Evolutionary conservation across 2,888 invertebrate species (phyloP).

Genomic region (Diploptera punctata): DNA sequence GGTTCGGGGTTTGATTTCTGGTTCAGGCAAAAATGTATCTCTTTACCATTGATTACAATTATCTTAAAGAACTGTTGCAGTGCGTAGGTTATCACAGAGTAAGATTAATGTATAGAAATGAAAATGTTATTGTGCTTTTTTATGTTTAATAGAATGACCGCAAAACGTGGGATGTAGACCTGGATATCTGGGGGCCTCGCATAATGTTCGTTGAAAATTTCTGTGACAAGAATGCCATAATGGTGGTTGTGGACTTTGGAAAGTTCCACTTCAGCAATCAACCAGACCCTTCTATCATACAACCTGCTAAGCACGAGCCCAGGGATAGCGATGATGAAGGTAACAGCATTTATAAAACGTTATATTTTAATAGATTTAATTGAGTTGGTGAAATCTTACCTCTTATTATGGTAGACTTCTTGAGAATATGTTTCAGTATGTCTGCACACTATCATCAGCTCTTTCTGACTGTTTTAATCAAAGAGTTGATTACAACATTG

Average conservation of each 20-base stretch:
- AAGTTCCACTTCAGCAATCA: constrained; percentile 71
- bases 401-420: too few relatives aligned
- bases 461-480: too few relatives aligned
- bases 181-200: constrained; percentile 94
- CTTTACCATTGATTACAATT: too few relatives aligned
- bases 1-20: too few relatives aligned
- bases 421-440: too few relatives aligned
- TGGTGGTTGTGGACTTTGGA: constrained; percentile 91
- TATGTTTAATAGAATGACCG: constrained; percentile 62
- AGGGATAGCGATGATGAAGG: constrained; percentile 51
- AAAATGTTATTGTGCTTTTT: not conserved
- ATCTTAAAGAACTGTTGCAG: too few relatives aligned
- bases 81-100: too few relatives aligned
- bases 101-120: constrained; percentile 18
- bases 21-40: too few relatives aligned
- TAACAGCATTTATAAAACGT: constrained; percentile 48
- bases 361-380: too few relatives aligned
- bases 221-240: constrained; percentile 73
- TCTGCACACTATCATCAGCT: too few relatives aligned
- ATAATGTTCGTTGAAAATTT: constrained; percentile 88
- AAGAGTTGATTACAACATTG: too few relatives aligned
- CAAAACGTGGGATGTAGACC: constrained; percentile 83
- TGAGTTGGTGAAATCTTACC: too few relatives aligned
- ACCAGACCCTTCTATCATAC: constrained; percentile 48
- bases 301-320: constrained; percentile 45